Evolutionary conservation across 2,888 invertebrate genomes (phyloP).

Genomic region (Apamea anceps): DNA sequence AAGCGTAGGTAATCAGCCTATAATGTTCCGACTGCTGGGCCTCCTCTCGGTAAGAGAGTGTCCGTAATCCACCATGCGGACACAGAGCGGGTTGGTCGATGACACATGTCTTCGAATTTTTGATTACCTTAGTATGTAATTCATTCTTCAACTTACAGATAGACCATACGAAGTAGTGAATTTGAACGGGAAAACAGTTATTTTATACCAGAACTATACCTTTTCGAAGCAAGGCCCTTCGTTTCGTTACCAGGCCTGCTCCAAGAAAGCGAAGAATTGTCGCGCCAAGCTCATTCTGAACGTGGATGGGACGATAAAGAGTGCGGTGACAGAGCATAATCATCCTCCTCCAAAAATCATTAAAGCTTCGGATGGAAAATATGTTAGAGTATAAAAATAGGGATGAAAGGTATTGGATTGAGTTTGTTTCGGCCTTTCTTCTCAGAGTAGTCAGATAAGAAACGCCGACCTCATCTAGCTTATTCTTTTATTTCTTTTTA

Average conservation of each 20-base stretch:
- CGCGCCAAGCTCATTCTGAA: slow-evolving; percentile 66
- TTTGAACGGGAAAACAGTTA: slow-evolving; percentile 39
- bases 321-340: slow-evolving; percentile 60
- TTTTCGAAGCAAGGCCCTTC: slow-evolving; percentile 60
- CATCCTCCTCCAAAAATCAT: slow-evolving; percentile 66
- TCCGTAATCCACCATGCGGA: neutral
- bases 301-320: slow-evolving; percentile 52
- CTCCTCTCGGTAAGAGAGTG: neutral
- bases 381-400: slow-evolving; percentile 13
- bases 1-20: no score
- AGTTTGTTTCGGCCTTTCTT: neutral
- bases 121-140: neutral
- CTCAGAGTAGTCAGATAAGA: neutral
- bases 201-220: slow-evolving; percentile 60
- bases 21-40: neutral
- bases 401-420: neutral
- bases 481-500: neutral
- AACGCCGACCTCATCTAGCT: neutral
- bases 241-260: slow-evolving; percentile 55
- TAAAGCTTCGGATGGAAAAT: slow-evolving; percentile 31
- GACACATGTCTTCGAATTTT: neutral
- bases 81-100: neutral
- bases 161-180: slow-evolving; percentile 26
- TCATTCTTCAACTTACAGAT: slow-evolving; percentile 31
- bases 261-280: slow-evolving; percentile 61